Percentiles rank a stretch among this genome's conserved stretches.
These are phyloP conservation scores for Eonycteris spelaea DNA, from an alignment of 2,113 vertebrate genomes.

Conservation along the genomic window DNA sequence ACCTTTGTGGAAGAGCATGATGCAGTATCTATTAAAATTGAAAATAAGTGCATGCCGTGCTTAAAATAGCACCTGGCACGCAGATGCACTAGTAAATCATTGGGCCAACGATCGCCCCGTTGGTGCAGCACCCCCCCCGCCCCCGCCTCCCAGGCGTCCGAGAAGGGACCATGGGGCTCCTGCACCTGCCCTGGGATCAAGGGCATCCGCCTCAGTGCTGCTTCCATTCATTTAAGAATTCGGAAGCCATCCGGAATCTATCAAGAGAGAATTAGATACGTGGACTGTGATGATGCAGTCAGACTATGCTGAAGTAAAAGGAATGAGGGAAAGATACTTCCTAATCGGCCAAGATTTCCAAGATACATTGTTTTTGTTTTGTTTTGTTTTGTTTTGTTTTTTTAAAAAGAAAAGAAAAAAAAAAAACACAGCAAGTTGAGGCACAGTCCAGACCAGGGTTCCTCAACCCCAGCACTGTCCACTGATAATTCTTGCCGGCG, in stretches of 20 bases:
- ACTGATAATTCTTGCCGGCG: not conserved
- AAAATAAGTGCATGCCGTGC: not conserved
- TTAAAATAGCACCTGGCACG: not conserved
- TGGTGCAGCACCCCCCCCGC: rapidly evolving
- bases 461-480: not conserved
- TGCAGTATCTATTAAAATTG: not conserved
- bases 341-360: not conserved
- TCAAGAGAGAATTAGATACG: not conserved
- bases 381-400: no score
- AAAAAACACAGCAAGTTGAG: not conserved
- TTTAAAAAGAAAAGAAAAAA: not conserved
- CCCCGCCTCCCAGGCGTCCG: not conserved
- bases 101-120: not conserved
- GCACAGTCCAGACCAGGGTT: not conserved
- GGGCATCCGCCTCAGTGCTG: not conserved
- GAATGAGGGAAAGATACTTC: not conserved
- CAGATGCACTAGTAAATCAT: not conserved
- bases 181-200: not conserved
- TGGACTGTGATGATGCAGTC: not conserved
- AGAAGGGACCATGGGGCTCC: not conserved
- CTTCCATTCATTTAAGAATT: not conserved
- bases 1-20: not conserved
- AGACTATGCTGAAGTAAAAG: not conserved
- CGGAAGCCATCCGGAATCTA: not conserved
- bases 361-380: not conserved